Evolutionary conservation across 2,888 invertebrate genomes (phyloP).

Genomic region (Diadromus collaris): DNA sequence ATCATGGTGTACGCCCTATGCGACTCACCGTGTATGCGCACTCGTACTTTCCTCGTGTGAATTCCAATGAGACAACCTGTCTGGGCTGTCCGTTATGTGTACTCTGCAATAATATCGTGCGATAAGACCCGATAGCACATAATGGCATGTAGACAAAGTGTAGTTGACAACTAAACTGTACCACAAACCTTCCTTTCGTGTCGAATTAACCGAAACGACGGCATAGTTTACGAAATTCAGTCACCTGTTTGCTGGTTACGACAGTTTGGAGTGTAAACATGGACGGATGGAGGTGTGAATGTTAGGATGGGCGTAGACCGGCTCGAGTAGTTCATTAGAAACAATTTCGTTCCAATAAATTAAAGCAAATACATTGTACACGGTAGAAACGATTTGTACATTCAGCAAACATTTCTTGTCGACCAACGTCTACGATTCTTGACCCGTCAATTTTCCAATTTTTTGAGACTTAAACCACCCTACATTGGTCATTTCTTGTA

Average conservation of each 20-base stretch:
- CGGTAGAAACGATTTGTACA: not conserved
- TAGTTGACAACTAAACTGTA: constrained; percentile 39
- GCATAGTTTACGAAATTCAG: constrained; percentile 9
- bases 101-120: constrained; percentile 35
- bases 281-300: not conserved
- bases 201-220: constrained; percentile 25
- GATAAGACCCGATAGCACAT: constrained; percentile 42
- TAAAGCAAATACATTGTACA: not conserved
- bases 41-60: constrained; percentile 46
- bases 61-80: constrained; percentile 58
- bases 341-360: not conserved
- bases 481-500: no score
- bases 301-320: not conserved
- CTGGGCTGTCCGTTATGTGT: constrained; percentile 40
- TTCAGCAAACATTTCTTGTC: not conserved
- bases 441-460: no score
- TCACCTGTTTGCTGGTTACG: constrained; percentile 14
- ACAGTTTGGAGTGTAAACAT: not conserved
- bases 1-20: constrained; percentile 31
- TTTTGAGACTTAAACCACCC: not conserved
- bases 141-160: constrained; percentile 25
- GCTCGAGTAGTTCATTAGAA: not conserved
- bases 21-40: constrained; percentile 23
- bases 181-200: not conserved
- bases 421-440: no score